Evolutionary conservation across 1,140 invertebrate genomes (phyloP).

Genomic region (Papilio dardanus): DNA sequence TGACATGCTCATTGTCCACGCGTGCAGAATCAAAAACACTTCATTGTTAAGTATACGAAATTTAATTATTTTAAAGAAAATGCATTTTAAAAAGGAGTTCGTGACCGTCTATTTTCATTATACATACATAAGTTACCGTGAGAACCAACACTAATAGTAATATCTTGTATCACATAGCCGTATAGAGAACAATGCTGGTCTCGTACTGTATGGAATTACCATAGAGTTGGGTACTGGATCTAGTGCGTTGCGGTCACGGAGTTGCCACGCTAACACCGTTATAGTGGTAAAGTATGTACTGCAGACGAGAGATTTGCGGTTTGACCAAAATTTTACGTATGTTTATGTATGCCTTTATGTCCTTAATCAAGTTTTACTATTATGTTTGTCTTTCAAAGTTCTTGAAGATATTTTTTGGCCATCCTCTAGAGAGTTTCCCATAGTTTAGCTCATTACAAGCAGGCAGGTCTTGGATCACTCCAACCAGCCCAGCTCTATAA

Average conservation of each 20-base stretch:
- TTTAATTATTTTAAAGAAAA: too few species aligned
- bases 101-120: too few species aligned
- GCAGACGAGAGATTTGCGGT: neutral
- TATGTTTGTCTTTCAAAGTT: neutral
- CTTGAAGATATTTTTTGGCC: neutral
- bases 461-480: too few species aligned
- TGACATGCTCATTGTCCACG: too few species aligned
- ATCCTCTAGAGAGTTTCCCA: too few species aligned
- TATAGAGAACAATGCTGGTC: neutral
- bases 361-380: neutral
- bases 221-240: neutral
- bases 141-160: neutral
- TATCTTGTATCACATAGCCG: neutral
- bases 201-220: slow-evolving; percentile 8
- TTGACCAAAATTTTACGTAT: neutral
- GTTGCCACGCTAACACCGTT: neutral
- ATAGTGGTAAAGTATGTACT: neutral
- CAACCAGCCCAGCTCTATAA: too few species aligned
- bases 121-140: neutral
- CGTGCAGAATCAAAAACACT: too few species aligned
- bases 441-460: too few species aligned
- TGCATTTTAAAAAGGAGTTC: too few species aligned
- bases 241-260: slow-evolving; percentile 5
- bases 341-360: too few species aligned
- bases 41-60: too few species aligned